Percentiles rank a stretch among this genome's conserved stretches.
These are phyloP conservation scores for Sitta europaea DNA, from an alignment of 2,113 vertebrate species.

Conservation along the genomic window DNA sequence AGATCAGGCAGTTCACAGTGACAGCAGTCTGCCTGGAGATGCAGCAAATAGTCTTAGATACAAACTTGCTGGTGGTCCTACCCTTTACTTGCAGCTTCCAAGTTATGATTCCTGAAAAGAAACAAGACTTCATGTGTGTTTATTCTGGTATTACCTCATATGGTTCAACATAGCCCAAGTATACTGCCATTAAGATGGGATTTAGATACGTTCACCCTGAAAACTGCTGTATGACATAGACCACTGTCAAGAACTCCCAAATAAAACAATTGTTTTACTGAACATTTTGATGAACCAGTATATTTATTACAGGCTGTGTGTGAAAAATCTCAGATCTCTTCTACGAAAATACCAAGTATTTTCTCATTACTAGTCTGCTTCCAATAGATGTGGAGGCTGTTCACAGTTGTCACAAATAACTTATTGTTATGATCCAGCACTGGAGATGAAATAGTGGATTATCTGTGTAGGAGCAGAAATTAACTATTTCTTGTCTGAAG, in stretches of 20 bases:
- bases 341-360: neutral
- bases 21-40: neutral
- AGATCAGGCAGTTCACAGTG: neutral
- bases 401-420: slow-evolving; percentile 1
- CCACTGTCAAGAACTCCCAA: neutral
- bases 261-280: neutral
- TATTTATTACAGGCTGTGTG: neutral
- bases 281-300: neutral
- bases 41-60: accelerated
- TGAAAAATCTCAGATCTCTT: neutral
- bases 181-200: neutral
- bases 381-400: neutral
- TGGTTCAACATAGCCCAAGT: neutral
- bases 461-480: neutral
- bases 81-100: neutral
- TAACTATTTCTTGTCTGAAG: neutral
- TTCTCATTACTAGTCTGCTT: neutral
- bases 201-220: neutral
- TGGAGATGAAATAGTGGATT: neutral
- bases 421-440: neutral
- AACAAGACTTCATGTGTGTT: neutral
- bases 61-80: neutral
- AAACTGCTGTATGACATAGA: neutral
- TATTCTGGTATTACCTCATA: neutral
- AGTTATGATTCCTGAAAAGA: neutral